phyloP scores from a whole-genome alignment of 2,888 invertebrate genomes.

The Diaprepes abbreviatus region DNA sequence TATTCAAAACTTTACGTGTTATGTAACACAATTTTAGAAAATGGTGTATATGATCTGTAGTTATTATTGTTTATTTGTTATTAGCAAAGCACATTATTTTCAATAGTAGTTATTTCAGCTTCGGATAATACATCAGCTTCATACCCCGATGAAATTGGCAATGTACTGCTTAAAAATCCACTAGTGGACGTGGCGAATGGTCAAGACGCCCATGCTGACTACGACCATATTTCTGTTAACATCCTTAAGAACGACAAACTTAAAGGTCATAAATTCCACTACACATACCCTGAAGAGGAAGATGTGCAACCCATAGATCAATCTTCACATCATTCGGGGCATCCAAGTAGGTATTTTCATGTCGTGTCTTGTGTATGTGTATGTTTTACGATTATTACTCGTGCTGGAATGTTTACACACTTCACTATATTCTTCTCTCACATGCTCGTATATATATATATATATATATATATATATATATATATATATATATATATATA shows the following conservation, averaged over 20 bases:
- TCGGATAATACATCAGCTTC: constrained; percentile 72
- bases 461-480: too few relatives aligned
- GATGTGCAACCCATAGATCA: constrained; percentile 44
- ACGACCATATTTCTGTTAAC: constrained; percentile 66
- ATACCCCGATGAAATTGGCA: constrained; percentile 70
- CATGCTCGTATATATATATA: too few relatives aligned
- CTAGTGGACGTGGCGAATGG: constrained; percentile 72
- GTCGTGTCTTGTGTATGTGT: constrained; percentile 20
- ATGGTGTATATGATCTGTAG: constrained; percentile 38
- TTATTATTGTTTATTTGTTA: constrained; percentile 1
- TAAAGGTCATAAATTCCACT: constrained; percentile 55
- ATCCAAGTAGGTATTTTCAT: constrained; percentile 48
- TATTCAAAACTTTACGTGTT: too few relatives aligned
- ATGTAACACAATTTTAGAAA: constrained; percentile 7
- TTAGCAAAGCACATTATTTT: constrained; percentile 26
- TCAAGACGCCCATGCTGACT: constrained; percentile 69
- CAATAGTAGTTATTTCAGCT: constrained; percentile 66
- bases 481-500: too few relatives aligned
- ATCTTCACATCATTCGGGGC: constrained; percentile 38
- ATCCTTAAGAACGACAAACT: constrained; percentile 66
- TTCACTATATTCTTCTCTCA: not conserved
- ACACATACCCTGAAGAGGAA: constrained; percentile 63
- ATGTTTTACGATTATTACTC: not conserved
- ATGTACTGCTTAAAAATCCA: constrained; percentile 72
- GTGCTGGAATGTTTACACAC: not conserved